These are phyloP conservation scores for Xylocopa sonorina DNA, from an alignment of 1,140 invertebrate genomes.

Conservation along the genomic window DNA sequence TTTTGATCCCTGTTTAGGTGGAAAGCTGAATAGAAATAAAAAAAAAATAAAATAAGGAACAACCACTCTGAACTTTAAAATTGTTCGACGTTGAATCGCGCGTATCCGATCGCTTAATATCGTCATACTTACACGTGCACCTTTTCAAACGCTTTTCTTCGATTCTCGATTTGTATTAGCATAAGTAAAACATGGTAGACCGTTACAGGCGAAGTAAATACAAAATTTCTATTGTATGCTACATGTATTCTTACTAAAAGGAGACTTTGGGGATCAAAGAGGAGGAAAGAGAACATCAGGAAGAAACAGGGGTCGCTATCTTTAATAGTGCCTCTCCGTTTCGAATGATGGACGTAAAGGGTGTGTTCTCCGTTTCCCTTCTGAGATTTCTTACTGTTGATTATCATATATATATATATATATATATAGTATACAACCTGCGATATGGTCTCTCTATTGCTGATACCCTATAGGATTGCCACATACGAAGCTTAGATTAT, in stretches of 20 bases:
- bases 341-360: neutral
- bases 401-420: no score
- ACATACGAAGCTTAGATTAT: neutral
- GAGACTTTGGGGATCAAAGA: neutral
- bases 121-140: neutral
- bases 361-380: conserved; percentile 2
- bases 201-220: neutral
- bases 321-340: neutral
- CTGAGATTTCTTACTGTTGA: neutral
- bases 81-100: neutral
- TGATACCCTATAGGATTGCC: neutral
- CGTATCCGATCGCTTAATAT: neutral
- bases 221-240: conserved; percentile 12
- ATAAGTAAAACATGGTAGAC: conserved; percentile 24
- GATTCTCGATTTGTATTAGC: conserved; percentile 8
- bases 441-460: conserved; percentile 13
- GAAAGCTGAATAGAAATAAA: neutral
- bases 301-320: neutral
- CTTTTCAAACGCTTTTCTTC: neutral
- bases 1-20: neutral
- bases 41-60: neutral
- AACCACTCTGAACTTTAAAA: neutral
- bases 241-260: conserved; percentile 7
- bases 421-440: conserved; percentile 8
- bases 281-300: neutral